Conservation (phyloP, 2,797 vertebrate genomes). For the Meriones psammophilus region DNA sequence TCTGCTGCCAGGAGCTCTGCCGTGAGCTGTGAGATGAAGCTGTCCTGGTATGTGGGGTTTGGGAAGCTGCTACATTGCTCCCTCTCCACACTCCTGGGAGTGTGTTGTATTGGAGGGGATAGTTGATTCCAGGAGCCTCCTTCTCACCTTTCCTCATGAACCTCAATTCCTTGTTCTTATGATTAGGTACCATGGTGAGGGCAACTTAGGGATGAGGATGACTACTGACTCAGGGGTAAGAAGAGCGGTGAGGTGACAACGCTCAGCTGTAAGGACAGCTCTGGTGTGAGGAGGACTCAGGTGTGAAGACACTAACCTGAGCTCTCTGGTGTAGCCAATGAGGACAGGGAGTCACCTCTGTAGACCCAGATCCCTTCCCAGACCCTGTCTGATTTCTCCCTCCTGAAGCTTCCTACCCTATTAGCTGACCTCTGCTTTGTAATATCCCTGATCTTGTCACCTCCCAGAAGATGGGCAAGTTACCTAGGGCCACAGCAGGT, state of each 20-base stretch:
- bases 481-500: background rate
- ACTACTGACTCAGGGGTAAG: background rate
- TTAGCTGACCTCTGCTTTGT: background rate
- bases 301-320: background rate
- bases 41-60: accelerated
- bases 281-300: background rate
- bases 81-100: background rate
- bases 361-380: background rate
- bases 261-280: background rate
- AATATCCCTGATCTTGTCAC: background rate
- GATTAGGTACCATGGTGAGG: background rate
- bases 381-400: background rate
- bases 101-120: background rate
- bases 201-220: accelerated
- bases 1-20: background rate
- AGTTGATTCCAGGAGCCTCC: background rate
- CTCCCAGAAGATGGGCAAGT: background rate
- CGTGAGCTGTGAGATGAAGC: background rate
- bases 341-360: background rate
- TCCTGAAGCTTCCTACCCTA: background rate
- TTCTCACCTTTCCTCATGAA: background rate
- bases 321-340: accelerated
- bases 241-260: background rate
- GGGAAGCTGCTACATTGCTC: background rate
- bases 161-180: background rate